Evolutionary conservation across 2,797 vertebrate genomes (phyloP).

Genomic region (Ptychadena robeensis): DNA sequence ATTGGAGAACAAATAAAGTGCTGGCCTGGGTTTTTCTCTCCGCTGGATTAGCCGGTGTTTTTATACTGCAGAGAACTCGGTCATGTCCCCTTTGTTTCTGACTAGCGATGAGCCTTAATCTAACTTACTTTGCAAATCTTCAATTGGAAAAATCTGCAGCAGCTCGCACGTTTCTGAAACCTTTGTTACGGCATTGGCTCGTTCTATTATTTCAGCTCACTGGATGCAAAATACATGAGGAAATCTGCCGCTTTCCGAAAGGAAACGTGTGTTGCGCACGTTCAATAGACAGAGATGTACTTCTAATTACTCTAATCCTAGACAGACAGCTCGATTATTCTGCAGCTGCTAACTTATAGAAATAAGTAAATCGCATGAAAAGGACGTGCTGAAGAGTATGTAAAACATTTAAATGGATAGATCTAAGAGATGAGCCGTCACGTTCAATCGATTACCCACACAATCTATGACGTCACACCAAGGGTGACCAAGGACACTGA

Average conservation of each 20-base stretch:
- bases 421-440: no score
- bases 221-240: not conserved
- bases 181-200: not conserved
- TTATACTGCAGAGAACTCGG: conserved; percentile 20
- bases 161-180: not conserved
- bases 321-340: not conserved
- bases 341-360: not conserved
- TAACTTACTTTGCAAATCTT: conserved; percentile 38
- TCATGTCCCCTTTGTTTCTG: conserved; percentile 18
- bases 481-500: no score
- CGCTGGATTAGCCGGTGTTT: conserved; percentile 18
- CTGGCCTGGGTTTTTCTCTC: conserved; percentile 22
- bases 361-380: not conserved
- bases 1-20: conserved; percentile 50
- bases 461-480: no score
- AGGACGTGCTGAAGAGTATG: no score
- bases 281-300: not conserved
- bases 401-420: no score
- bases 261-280: not conserved
- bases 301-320: not conserved
- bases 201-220: not conserved
- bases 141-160: conserved; percentile 15
- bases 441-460: no score
- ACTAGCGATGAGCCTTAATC: not conserved
- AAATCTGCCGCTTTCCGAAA: not conserved